A percentile compares a stretch with the other conserved stretches of the same genome.
phyloP scores from a whole-genome alignment of 2,888 invertebrate genomes.

The Abrostola triplasia region DNA sequence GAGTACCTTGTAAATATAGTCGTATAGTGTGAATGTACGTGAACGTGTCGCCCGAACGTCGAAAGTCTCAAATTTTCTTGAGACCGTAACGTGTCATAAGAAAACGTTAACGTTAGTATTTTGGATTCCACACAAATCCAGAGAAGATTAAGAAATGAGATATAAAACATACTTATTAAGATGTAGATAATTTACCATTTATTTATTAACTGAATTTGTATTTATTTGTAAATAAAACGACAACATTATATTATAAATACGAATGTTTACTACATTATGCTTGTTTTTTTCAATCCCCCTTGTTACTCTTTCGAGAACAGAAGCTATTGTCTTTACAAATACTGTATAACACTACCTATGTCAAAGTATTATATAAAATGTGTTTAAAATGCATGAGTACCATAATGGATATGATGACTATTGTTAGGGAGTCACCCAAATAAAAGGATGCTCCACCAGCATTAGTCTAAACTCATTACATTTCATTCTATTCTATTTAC shows the following conservation, averaged over 20 bases:
- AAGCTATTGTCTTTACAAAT: conserved; percentile 8
- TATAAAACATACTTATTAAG: conserved; percentile 88
- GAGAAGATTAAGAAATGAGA: conserved; percentile 88
- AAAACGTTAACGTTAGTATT: conserved; percentile 88
- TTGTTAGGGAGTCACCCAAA: too few species aligned
- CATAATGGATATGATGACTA: too few species aligned
- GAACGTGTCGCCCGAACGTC: conserved; percentile 88
- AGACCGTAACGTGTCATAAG: conserved; percentile 87
- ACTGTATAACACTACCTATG: conserved; percentile 4
- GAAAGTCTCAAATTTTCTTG: conserved; percentile 88
- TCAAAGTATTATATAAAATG: not conserved
- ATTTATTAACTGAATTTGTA: conserved; percentile 89
- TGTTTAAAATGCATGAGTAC: not conserved
- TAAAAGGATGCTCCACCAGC: too few species aligned
- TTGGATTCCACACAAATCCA: conserved; percentile 85
- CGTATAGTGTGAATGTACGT: conserved; percentile 88
- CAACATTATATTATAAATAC: conserved; percentile 88
- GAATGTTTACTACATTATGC: conserved; percentile 87
- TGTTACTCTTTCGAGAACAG: conserved; percentile 12
- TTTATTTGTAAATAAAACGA: conserved; percentile 89
- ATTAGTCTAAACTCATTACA: too few species aligned
- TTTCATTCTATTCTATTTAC: too few species aligned
- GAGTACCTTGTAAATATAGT: conserved; percentile 88
- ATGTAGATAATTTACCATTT: conserved; percentile 89
- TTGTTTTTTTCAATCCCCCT: conserved; percentile 78